phyloP scores from a whole-genome alignment of 2,888 invertebrate species.

The Subacronicta megacephala region DNA sequence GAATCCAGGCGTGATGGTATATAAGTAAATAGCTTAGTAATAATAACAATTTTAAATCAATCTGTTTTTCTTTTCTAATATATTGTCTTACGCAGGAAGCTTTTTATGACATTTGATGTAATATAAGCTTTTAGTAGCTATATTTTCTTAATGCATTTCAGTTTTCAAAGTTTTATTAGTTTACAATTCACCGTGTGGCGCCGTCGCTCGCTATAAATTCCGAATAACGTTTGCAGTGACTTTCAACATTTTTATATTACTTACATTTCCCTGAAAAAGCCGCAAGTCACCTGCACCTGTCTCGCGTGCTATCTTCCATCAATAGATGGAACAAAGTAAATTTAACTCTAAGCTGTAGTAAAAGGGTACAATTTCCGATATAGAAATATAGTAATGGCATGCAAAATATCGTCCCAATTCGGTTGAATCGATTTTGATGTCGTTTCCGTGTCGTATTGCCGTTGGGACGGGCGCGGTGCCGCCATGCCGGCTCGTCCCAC shows the following conservation, averaged over 20 bases:
- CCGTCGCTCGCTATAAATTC: neutral
- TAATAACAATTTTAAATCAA: too few species aligned
- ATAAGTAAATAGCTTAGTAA: too few species aligned
- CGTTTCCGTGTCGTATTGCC: conserved; percentile 63
- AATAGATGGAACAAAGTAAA: conserved; percentile 31
- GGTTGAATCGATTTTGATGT: conserved; percentile 71
- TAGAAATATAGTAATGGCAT: conserved; percentile 38
- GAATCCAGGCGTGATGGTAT: too few species aligned
- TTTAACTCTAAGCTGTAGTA: conserved; percentile 19
- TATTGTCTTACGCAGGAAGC: too few species aligned
- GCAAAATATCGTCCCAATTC: conserved; percentile 67
- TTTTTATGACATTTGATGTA: too few species aligned
- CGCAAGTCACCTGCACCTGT: conserved; percentile 51
- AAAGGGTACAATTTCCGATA: conserved; percentile 25
- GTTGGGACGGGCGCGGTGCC: conserved; percentile 54
- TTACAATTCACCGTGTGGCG: too few species aligned
- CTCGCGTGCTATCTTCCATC: conserved; percentile 61
- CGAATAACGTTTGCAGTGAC: conserved; percentile 8
- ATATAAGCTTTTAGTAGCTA: too few species aligned
- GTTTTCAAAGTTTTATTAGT: too few species aligned
- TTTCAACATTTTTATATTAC: conserved; percentile 16
- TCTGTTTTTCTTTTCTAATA: too few species aligned
- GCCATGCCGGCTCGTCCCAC: conserved; percentile 60
- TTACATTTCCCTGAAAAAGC: conserved; percentile 44
- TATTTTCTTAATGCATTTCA: too few species aligned